Evolutionary conservation across 2,113 vertebrate genomes (phyloP), one percentile per base, ranked within the genome.

Genomic region (Eupsittula cactorum): DNA sequence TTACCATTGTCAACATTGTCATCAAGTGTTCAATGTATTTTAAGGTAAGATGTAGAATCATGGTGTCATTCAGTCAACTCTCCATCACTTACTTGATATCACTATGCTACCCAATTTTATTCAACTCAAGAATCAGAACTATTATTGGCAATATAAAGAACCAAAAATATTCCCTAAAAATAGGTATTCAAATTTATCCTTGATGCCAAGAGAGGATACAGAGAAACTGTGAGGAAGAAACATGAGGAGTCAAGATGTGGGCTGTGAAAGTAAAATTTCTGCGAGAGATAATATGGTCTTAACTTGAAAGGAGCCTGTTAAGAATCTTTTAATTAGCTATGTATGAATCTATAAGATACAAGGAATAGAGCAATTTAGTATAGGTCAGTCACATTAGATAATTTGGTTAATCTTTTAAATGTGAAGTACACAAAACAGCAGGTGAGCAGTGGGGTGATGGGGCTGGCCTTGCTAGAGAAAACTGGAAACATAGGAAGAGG

Each of bases 241-340:
- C 5, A 52, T 8, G 33, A 71, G 11, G n/a, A 55, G 5, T 46
- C 44, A 73, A 82, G 39, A 14, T 35, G 7, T n/a, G 37, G 29
- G 8, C 31, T 31, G 37, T 16, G 16, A 76, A 75, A 84, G 11
- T 28, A 79, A 59, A 76, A 65, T 14, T 37, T 33, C 24, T 64
- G 33, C 12, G 28, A 3, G 10, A 0, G 0, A n/a, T 75, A 86
- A 83, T 19, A 41, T 0, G 0, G 8, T 47, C 7, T 47, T 78
- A 60, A 31, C 18, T 49, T 82, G 42, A 76, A 82, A 60, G 20
- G 5, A 85, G 15, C 5, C 17, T 33, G 8, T 50, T 39, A 87
- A 68, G 49, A 59, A 41, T 64, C 64, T 8, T 39, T 57, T 14
- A 82, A 55, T 82, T 91, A 78, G 16, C 8, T 44, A 28, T 13